These are phyloP conservation scores for Enteromius viviparus DNA, from an alignment of 2,797 vertebrate genomes.

Conservation along the genomic window DNA sequence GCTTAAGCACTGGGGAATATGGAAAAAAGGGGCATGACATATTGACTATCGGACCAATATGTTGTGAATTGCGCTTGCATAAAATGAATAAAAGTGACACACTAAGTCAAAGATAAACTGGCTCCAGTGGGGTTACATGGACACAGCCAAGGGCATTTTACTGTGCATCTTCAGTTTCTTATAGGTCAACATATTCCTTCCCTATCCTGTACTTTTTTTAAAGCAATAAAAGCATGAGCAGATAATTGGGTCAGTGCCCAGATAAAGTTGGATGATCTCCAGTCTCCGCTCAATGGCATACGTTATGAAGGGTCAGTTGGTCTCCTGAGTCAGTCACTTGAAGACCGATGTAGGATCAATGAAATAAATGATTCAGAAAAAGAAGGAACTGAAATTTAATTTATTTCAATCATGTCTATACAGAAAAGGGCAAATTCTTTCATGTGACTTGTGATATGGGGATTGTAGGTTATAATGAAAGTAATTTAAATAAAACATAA, in stretches of 20 bases:
- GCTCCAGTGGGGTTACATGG: not conserved
- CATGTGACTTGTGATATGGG: not conserved
- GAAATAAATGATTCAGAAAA: conserved; percentile 11
- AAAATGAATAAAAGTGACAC: not conserved
- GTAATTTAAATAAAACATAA: not conserved
- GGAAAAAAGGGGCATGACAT: conserved; percentile 12
- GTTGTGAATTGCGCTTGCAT: not conserved
- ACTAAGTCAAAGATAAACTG: not conserved
- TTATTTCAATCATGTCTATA: not conserved
- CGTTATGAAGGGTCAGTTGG: conserved; percentile 26
- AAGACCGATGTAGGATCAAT: conserved; percentile 48
- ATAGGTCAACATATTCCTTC: conserved; percentile 2
- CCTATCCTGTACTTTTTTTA: conserved; percentile 25
- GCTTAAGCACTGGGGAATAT: not conserved
- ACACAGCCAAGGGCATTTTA: conserved; percentile 1
- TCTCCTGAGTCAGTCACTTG: conserved; percentile 55
- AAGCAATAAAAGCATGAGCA: conserved; percentile 58
- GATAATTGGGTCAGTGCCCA: conserved; percentile 72
- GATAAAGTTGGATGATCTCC: conserved; percentile 58
- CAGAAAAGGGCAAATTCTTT: not conserved
- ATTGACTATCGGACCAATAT: conserved; percentile 2
- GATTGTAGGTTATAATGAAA: too few species aligned
- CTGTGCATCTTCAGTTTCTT: not conserved
- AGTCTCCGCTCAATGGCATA: conserved; percentile 57
- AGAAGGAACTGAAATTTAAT: conserved; percentile 5